A percentile compares a stretch with the other conserved stretches of the same genome.
These are phyloP conservation scores for Machimus rusticus DNA, from an alignment of 2,888 invertebrate species.

Conservation along the genomic window DNA sequence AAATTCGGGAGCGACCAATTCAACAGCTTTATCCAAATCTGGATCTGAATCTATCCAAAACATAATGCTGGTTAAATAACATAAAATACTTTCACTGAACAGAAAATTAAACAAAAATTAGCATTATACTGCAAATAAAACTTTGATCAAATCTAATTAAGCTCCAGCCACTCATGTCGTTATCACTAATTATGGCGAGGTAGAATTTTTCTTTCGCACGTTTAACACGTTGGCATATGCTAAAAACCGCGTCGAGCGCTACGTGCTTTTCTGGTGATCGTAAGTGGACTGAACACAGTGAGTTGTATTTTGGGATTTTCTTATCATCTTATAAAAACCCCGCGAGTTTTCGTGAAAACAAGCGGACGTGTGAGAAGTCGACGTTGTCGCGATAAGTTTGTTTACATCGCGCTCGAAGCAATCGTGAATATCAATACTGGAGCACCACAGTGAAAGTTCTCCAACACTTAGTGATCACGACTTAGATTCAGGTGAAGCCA, in stretches of 20 bases:
- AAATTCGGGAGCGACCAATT: constrained; percentile 7
- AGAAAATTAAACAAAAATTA: not conserved
- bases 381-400: not conserved
- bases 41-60: not conserved
- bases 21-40: not conserved
- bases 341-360: not conserved
- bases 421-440: not conserved
- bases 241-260: not conserved
- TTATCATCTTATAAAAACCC: not conserved
- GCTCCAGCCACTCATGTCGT: not conserved
- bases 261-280: not conserved
- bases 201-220: not conserved
- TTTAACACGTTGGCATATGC: not conserved
- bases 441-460: not conserved
- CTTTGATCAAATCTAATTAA: not conserved
- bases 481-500: not conserved
- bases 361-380: not conserved
- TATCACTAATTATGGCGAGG: not conserved
- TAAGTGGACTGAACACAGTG: not conserved
- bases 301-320: not conserved
- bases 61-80: not conserved
- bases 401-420: not conserved
- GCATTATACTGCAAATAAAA: not conserved
- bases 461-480: not conserved
- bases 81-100: not conserved